phyloP scores from a whole-genome alignment of 2,113 vertebrate genomes.

The Atrichornis clamosus region DNA sequence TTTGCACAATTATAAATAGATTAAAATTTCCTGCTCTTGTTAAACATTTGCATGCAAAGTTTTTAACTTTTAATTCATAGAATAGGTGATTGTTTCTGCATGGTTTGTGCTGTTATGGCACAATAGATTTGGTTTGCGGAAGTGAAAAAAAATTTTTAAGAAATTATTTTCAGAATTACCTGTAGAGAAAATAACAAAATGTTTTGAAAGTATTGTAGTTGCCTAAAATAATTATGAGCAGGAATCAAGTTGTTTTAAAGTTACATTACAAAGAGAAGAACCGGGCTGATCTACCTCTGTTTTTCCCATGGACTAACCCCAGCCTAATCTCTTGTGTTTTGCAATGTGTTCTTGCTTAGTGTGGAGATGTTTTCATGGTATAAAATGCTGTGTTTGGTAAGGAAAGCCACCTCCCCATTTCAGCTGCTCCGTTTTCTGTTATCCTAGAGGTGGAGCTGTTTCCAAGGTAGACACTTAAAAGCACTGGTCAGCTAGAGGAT shows the following conservation, averaged over 20 bases:
- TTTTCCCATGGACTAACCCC: background rate
- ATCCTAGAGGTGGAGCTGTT: constrained; percentile 64
- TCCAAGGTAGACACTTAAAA: background rate
- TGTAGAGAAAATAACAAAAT: background rate
- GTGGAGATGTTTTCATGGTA: background rate
- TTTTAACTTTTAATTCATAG: background rate
- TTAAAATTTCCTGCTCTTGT: background rate
- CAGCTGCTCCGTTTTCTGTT: constrained; percentile 19
- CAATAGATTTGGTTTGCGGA: background rate
- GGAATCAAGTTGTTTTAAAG: background rate
- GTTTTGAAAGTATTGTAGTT: background rate
- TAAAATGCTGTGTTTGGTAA: background rate
- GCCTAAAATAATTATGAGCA: background rate
- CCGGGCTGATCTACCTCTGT: background rate
- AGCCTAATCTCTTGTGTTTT: background rate
- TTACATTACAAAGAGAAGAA: background rate
- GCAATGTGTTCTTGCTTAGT: background rate
- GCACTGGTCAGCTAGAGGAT: background rate
- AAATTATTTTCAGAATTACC: background rate
- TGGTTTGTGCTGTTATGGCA: background rate
- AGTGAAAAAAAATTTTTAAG: background rate
- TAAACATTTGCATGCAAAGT: background rate
- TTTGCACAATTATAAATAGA: background rate
- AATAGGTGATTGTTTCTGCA: background rate
- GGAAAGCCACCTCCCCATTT: background rate